phyloP scores from a whole-genome alignment of 2,888 invertebrate species.

The Sympetrum striolatum region DNA sequence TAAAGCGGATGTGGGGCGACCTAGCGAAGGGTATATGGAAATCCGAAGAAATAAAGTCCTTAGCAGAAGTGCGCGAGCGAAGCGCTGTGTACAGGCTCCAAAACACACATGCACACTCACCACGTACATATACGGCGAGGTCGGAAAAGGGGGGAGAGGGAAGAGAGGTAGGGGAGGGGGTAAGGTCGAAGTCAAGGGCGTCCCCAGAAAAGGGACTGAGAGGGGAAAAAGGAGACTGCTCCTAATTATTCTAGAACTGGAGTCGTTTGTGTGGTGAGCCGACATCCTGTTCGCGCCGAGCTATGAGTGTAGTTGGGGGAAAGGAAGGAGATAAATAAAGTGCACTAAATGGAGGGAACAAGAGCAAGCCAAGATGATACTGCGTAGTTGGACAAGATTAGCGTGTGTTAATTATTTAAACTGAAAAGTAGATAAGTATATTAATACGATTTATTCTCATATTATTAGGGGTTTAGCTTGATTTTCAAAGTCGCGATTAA shows the following conservation, averaged over 20 bases:
- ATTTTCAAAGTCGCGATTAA: too few relatives aligned
- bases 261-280: neutral
- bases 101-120: neutral
- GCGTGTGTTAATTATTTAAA: too few relatives aligned
- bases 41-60: neutral
- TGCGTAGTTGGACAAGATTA: neutral
- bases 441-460: too few relatives aligned
- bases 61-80: neutral
- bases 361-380: neutral
- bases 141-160: neutral
- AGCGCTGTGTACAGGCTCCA: neutral
- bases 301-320: neutral
- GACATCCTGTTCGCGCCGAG: neutral
- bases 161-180: neutral
- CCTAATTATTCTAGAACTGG: neutral
- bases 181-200: neutral
- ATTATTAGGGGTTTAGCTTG: too few relatives aligned
- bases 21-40: neutral
- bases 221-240: neutral
- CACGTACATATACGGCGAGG: neutral
- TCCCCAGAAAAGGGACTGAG: neutral
- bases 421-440: too few relatives aligned
- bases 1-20: neutral
- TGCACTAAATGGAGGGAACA: neutral
- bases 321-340: neutral